A percentile compares a stretch with the other conserved stretches of the same genome.
Conservation (phyloP, 1,140 invertebrate genomes). For the Paramacrobiotus metropolitanus region DNA sequence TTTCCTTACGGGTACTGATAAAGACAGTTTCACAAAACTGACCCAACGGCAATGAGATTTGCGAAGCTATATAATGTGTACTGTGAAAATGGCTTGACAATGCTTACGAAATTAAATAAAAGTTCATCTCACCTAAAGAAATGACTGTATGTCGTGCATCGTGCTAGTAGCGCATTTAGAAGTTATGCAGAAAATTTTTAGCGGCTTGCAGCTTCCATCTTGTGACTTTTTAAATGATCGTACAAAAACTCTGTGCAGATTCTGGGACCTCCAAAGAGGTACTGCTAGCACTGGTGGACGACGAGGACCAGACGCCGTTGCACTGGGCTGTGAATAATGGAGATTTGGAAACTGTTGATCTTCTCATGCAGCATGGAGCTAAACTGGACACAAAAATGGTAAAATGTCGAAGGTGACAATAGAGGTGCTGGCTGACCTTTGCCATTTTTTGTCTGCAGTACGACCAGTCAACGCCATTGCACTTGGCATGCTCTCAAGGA, state of each 20-base stretch:
- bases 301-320: neutral
- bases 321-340: slow-evolving; percentile 2
- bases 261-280: neutral
- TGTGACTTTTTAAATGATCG: no score
- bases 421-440: neutral
- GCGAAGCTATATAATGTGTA: neutral
- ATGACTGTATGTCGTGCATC: no score
- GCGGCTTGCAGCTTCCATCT: no score
- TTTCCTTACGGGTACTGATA: neutral
- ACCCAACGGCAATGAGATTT: neutral
- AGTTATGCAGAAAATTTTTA: neutral
- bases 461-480: slow-evolving; percentile 61
- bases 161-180: no score
- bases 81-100: neutral
- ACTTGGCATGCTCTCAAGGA: slow-evolving; percentile 59
- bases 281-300: neutral
- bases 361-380: neutral
- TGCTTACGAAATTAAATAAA: neutral
- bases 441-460: slow-evolving; percentile 29
- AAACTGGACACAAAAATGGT: neutral
- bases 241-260: no score
- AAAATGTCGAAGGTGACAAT: neutral
- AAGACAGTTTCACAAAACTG: neutral
- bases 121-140: neutral
- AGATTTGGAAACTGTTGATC: neutral